A percentile compares a stretch with the other conserved stretches of the same genome.
Conservation (phyloP, 2,888 invertebrate genomes). For the Galeruca laticollis region DNA sequence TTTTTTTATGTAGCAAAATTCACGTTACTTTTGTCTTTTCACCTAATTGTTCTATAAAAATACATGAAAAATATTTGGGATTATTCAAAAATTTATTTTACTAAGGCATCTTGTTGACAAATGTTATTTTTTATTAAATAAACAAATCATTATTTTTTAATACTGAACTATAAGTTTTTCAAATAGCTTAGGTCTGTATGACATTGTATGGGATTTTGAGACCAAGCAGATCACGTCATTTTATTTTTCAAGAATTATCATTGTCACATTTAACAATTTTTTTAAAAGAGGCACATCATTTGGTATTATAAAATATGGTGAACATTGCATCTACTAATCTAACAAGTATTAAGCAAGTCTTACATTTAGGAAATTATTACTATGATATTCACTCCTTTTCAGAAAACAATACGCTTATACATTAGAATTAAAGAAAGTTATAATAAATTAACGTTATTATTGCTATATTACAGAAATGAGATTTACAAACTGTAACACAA, state of each 20-base stretch:
- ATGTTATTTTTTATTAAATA: conserved; percentile 31
- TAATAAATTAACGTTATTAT: conserved; percentile 25
- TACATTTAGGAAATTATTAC: conserved; percentile 44
- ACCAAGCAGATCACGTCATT: conserved; percentile 61
- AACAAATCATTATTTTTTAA: conserved; percentile 32
- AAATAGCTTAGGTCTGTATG: conserved; percentile 58
- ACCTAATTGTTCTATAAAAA: conserved; percentile 48
- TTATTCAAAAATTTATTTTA: conserved; percentile 48
- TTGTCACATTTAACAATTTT: conserved; percentile 55
- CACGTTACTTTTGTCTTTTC: conserved; percentile 40
- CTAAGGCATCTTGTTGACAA: conserved; percentile 49
- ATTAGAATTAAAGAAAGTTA: conserved; percentile 23
- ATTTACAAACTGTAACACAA: conserved; percentile 11
- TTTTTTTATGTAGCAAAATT: conserved; percentile 49
- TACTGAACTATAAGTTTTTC: conserved; percentile 38
- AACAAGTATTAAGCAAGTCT: conserved; percentile 51
- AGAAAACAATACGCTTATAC: conserved; percentile 33
- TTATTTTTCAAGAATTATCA: conserved; percentile 47
- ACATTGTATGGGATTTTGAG: conserved; percentile 57
- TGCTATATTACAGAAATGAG: conserved; percentile 30
- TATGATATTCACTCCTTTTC: conserved; percentile 41
- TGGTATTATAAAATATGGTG: conserved; percentile 62
- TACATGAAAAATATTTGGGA: conserved; percentile 48
- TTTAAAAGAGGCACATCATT: conserved; percentile 63
- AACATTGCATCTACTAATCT: conserved; percentile 51